phyloP scores from a whole-genome alignment of 2,113 vertebrate species.

The Arizona elegans region DNA sequence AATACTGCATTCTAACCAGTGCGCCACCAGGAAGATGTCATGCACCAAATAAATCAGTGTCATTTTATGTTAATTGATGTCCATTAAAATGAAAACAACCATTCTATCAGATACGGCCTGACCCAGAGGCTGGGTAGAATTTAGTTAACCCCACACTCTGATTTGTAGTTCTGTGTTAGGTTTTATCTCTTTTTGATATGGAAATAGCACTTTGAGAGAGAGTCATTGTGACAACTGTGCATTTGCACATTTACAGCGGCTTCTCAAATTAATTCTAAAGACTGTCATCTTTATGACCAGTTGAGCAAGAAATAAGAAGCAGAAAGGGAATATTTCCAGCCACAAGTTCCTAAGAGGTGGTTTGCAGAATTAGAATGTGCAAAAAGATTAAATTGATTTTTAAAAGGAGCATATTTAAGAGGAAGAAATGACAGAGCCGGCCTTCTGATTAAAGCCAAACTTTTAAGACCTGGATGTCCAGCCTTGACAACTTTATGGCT shows the following conservation, averaged over 20 bases:
- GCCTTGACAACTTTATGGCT: background rate
- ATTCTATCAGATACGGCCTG: background rate
- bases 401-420: slow-evolving; percentile 17
- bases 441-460: background rate
- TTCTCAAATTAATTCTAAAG: slow-evolving; percentile 1
- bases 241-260: background rate
- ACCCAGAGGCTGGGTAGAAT: background rate
- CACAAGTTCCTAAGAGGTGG: background rate
- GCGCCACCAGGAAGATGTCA: background rate
- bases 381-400: slow-evolving; percentile 15
- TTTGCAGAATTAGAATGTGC: slow-evolving; percentile 27
- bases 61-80: background rate
- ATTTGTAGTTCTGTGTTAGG: background rate
- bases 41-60: background rate
- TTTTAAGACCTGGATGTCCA: background rate
- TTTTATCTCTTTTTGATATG: background rate
- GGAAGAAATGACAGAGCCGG: background rate
- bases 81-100: background rate
- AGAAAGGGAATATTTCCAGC: background rate
- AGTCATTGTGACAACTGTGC: slow-evolving; percentile 13
- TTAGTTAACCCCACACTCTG: background rate
- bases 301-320: background rate
- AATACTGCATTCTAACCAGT: background rate
- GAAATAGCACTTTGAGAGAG: background rate
- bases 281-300: slow-evolving; percentile 19